Base-by-base conservation (phyloP, 1,140 invertebrate genomes). In the Ephestia elutella region DNA sequence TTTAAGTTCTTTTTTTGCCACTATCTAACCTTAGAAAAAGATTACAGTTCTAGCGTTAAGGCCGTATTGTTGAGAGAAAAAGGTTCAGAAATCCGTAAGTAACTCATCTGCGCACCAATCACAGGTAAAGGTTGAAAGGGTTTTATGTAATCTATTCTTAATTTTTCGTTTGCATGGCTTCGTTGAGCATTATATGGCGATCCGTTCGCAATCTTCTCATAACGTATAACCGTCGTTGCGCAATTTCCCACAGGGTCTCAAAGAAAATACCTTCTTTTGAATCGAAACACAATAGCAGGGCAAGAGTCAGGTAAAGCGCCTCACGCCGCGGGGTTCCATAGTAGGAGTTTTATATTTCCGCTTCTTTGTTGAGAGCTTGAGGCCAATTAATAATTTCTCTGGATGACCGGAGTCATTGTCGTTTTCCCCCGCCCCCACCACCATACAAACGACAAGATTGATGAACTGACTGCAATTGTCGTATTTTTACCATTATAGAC, bases 331-430 rank as follows among this genome's bases (percentile, higher is more conserved):
- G 85, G 85, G 82, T 76, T 79, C 68, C 75, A 62, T 72, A 70
- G 73, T 65, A 79, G 78, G 80, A 86, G 82, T 88, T 86, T 86
- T 88, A 86, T 88, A 86, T 88, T 86, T 88, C 86, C 86, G 85
- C 74, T 87, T 86, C 85, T 87, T 87, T 87, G 85, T 87, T 60
- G 65, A 70, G 70, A 71, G 65, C 73, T 71, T 70, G 65, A 63
- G 68, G 66, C 68, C 83, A 85, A 86, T 87, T 87, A 86, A 87
- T 86, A 86, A 87, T 85, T 87, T 87, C 73, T 74, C 77, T 82
- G 73, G 73, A 79, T 85, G 85, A 85, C 85, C 80, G 73, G 62
- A 82, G 76, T 77, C 74, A 86, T 87, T 86, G 83, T 86, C 73
- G 66, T 71, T 51, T 71, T 65, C 70, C 73, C 71, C 71, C 56